Conservation (phyloP, 2,888 invertebrate species). For the Pollenia griseotomentosa region DNA sequence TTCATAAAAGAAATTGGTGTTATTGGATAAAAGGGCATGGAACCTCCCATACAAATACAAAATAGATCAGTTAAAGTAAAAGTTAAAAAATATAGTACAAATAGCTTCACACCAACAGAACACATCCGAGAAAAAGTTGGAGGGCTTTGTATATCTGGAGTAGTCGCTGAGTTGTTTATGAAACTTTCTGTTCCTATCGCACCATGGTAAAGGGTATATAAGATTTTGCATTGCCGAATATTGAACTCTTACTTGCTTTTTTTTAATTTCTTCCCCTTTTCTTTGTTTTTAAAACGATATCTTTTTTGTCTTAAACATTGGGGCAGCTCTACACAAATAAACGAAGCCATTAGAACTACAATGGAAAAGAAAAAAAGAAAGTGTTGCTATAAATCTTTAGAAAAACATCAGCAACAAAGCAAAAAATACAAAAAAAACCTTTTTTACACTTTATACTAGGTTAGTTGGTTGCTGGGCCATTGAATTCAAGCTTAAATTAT, state of each 20-base stretch:
- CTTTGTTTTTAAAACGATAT: conserved; percentile 17
- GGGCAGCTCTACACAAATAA: not conserved
- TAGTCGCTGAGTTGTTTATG: too few relatives aligned
- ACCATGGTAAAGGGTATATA: too few relatives aligned
- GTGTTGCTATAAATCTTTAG: conserved; percentile 46
- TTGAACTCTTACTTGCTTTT: not conserved
- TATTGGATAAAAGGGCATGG: too few relatives aligned
- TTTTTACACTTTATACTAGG: conserved; percentile 51
- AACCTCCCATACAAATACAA: too few relatives aligned
- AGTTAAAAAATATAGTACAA: too few relatives aligned
- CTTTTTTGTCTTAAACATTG: conserved; percentile 18
- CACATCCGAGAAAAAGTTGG: too few relatives aligned
- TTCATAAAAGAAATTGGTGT: too few relatives aligned
- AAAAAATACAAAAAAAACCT: conserved; percentile 41
- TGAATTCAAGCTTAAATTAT: conserved; percentile 35
- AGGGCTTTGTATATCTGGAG: too few relatives aligned
- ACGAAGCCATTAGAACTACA: conserved; percentile 22
- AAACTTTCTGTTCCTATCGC: too few relatives aligned
- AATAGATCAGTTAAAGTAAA: too few relatives aligned
- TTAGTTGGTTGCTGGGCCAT: conserved; percentile 65
- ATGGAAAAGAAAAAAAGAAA: conserved; percentile 12
- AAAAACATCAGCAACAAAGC: conserved; percentile 17
- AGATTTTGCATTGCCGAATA: too few relatives aligned
- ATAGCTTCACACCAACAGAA: too few relatives aligned
- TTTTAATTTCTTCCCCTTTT: not conserved